Base-by-base conservation (phyloP, 1,140 invertebrate genomes). In the Ips nitidus region DNA sequence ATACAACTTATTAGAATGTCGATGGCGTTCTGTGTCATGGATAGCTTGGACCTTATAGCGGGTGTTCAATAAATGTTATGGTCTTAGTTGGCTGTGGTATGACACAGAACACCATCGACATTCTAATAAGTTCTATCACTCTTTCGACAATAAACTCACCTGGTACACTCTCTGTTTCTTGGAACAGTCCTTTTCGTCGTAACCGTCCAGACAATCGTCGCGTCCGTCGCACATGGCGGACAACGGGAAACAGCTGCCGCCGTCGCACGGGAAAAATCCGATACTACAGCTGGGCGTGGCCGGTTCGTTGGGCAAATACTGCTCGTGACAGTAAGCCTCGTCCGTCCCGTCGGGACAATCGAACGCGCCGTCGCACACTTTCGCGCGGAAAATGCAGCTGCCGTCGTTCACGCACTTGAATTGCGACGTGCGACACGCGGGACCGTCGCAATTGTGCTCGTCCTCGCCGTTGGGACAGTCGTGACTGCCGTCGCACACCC, bases 261-360 rank as follows among this genome's bases (percentile, higher is more conserved):
- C 83, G 75, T 88, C 86, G 76, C 90, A 92, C 0, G 81, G 80
- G 76, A 92, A 92, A 50, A 83, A 82, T 1, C 86, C 87, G 6
- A 76, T 47, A 38, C 77, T 78, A 74, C 89, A 91, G 39, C 81
- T 83, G 0, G 81, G 80, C 0, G 77, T 79, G 0, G 79, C 80
- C 2, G 82, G 78, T 38, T 74, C 76, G 52, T 70, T 76, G 3
- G 79, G 78, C 40, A 74, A n/a, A 64, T 74, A 71, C 8, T 80
- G 72, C 36, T 79, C 72, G 0, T 70, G 65, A 66, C 87, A 88
- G 40, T 80, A 83, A 4, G 77, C 45, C 76, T 92, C 91, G 81
- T 94, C 93, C 6, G 85, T 86, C 2, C 84, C 84, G 82, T 94
- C 91, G 1, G 88, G 87, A 83, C 94, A 96, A 69, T 95, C 90